These are phyloP conservation scores for Heterotis niloticus DNA, from an alignment of 2,113 vertebrate species.

Conservation along the genomic window DNA sequence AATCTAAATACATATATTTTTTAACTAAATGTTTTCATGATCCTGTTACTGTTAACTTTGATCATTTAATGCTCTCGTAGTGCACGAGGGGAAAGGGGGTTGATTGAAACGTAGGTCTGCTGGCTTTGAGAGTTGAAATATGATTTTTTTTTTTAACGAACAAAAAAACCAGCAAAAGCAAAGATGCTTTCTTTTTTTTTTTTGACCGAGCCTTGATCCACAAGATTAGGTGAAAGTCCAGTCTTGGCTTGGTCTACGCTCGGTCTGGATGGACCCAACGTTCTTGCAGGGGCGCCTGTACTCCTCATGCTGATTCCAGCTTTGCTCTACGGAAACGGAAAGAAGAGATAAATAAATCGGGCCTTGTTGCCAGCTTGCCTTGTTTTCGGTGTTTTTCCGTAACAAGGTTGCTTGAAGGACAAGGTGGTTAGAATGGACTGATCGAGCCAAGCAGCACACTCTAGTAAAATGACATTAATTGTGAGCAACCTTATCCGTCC, in stretches of 20 bases:
- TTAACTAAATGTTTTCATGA: conserved; percentile 3
- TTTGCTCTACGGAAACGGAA: conserved; percentile 13
- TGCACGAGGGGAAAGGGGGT: conserved; percentile 15
- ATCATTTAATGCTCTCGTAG: neutral
- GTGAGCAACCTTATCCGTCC: neutral
- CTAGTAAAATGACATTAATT: conserved; percentile 17
- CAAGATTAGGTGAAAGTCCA: conserved; percentile 79
- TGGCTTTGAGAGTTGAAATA: conserved; percentile 33
- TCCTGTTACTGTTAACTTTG: neutral
- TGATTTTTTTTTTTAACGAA: conserved; percentile 46
- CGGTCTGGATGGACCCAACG: conserved; percentile 61
- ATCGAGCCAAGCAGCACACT: neutral
- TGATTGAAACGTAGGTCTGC: conserved; percentile 44
- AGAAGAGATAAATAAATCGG: neutral
- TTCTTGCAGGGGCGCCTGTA: conserved; percentile 60
- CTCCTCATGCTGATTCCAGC: conserved; percentile 37
- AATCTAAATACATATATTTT: conserved; percentile 7
- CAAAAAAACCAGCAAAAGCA: conserved; percentile 42
- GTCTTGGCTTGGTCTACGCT: conserved; percentile 69
- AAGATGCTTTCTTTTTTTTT: conserved; percentile 79
- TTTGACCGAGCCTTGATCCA: conserved; percentile 80
- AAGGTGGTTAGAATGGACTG: neutral
- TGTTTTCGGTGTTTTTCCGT: conserved; percentile 26
- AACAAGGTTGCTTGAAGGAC: conserved; percentile 34
- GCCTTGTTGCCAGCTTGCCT: conserved; percentile 19